Percentiles rank a stretch among this genome's conserved stretches.
phyloP scores from a whole-genome alignment of 2,888 invertebrate genomes.

The Phorcus lineatus region DNA sequence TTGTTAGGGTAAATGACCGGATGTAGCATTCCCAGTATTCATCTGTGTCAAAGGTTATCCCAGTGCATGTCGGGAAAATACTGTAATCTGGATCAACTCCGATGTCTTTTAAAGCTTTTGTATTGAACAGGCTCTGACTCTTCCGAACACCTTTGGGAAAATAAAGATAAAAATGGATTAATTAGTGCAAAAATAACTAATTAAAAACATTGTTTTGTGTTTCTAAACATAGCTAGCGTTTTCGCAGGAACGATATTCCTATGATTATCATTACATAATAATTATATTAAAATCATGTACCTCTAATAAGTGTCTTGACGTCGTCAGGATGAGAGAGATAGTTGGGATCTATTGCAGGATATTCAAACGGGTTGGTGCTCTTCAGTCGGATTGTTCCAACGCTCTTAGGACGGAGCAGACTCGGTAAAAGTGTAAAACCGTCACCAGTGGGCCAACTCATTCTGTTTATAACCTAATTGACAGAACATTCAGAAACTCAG shows the following conservation, averaged over 20 bases:
- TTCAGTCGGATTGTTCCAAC: constrained; percentile 86
- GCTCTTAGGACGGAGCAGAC: constrained; percentile 80
- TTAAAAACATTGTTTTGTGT: no score
- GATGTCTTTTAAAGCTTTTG: constrained; percentile 7
- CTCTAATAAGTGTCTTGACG: constrained; percentile 66
- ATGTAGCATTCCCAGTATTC: constrained; percentile 19
- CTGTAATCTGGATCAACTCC: neutral
- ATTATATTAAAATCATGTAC: neutral
- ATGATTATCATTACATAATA: no score
- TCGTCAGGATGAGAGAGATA: constrained; percentile 84
- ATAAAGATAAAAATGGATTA: no score
- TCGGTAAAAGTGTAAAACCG: constrained; percentile 48
- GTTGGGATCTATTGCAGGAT: constrained; percentile 91
- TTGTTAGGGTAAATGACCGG: neutral
- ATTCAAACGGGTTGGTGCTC: constrained; percentile 85
- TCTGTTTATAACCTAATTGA: neutral
- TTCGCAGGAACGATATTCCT: no score
- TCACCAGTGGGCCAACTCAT: neutral
- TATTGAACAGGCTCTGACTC: neutral
- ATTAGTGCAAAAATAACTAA: no score
- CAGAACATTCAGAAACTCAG: no score
- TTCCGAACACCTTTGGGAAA: neutral
- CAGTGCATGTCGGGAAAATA: neutral
- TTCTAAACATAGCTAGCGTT: no score
- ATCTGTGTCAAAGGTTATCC: neutral